phyloP scores from a whole-genome alignment of 2,797 vertebrate genomes.

The Tenualosa ilisha region DNA sequence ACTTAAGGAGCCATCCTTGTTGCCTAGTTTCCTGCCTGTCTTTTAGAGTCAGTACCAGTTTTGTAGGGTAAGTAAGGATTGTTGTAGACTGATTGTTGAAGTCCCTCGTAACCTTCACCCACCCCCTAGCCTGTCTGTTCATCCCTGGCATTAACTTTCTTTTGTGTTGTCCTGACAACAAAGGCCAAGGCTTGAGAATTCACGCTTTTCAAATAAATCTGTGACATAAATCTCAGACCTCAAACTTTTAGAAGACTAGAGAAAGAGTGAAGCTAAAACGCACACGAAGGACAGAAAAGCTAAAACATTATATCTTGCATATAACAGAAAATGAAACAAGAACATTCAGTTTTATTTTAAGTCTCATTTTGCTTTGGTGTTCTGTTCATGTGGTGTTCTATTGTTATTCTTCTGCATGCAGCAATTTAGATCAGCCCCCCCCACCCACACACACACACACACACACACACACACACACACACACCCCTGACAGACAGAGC shows the following conservation, averaged over 20 bases:
- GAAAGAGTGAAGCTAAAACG: slow-evolving; percentile 39
- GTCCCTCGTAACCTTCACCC: slow-evolving; percentile 33
- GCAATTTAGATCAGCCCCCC: neutral
- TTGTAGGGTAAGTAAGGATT: slow-evolving; percentile 1
- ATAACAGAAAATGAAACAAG: slow-evolving; percentile 1
- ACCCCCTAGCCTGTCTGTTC: slow-evolving; percentile 40
- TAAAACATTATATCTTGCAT: slow-evolving; percentile 33
- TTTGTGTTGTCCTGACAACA: slow-evolving; percentile 63
- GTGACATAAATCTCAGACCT: slow-evolving; percentile 32
- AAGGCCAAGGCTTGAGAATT: slow-evolving; percentile 55
- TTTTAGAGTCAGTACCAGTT: neutral
- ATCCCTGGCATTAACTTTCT: slow-evolving; percentile 21
- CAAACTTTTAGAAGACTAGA: neutral
- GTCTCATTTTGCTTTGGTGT: neutral
- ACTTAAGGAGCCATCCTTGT: neutral
- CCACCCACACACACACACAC: no score
- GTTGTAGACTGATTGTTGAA: slow-evolving; percentile 27
- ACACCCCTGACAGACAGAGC: neutral
- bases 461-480: no score
- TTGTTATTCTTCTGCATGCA: neutral
- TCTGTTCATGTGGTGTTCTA: neutral
- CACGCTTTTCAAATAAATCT: slow-evolving; percentile 41
- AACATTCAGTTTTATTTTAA: neutral
- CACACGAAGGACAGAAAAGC: slow-evolving; percentile 21
- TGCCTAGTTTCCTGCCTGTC: neutral